Evolutionary conservation across 2,888 invertebrate species (phyloP).

Genomic region (Hirudinaria manillensis): DNA sequence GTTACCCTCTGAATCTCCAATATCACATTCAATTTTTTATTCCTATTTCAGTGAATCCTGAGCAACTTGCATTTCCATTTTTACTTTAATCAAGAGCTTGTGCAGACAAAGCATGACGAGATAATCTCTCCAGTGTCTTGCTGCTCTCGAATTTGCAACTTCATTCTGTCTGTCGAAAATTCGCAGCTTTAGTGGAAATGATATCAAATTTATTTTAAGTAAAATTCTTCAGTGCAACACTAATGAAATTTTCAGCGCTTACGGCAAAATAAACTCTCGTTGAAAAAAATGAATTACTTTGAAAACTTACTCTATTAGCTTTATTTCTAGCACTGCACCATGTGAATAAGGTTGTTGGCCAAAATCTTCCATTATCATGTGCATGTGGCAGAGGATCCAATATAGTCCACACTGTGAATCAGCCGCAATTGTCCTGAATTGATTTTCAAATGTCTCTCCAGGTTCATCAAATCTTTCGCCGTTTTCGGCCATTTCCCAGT

Average conservation of each 20-base stretch:
- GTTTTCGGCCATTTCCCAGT: conserved; percentile 28
- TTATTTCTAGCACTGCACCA: neutral
- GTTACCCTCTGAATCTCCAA: too few species aligned
- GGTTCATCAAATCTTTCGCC: conserved; percentile 19
- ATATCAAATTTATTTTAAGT: neutral
- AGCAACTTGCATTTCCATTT: neutral
- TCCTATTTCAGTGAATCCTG: neutral
- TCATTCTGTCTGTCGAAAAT: conserved; percentile 23
- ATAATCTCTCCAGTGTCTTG: conserved; percentile 26
- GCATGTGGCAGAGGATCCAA: conserved; percentile 15
- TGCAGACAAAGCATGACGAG: conserved; percentile 10
- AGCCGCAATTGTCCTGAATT: neutral
- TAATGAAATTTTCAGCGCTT: too few species aligned
- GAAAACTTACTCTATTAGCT: conserved; percentile 18
- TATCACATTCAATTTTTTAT: too few species aligned
- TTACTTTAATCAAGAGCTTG: conserved; percentile 21
- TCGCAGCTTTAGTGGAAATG: neutral
- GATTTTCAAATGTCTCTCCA: neutral
- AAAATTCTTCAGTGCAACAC: too few species aligned
- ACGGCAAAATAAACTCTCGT: neutral
- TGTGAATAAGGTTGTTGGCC: neutral
- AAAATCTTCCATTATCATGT: conserved; percentile 8
- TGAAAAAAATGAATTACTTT: neutral
- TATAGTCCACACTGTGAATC: conserved; percentile 22
- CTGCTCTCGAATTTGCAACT: conserved; percentile 9